Conservation (phyloP, 2,797 vertebrate species). For the Distichodus sexfasciatus region DNA sequence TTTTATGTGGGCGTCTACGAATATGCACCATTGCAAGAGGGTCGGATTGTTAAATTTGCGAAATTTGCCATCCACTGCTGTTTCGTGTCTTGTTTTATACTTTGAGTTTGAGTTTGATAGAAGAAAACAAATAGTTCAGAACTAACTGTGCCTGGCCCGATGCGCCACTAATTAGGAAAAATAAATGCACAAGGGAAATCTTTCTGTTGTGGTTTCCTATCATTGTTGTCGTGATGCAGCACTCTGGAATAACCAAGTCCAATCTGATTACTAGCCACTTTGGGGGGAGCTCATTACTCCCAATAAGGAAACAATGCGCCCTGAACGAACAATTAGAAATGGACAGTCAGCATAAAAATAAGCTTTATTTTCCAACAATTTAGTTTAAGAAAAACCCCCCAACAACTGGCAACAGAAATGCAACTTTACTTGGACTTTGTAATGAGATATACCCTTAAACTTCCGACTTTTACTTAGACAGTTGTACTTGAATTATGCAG, state of each 20-base stretch:
- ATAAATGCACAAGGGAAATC: background rate
- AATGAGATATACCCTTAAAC: too few relatives aligned
- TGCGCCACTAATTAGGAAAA: background rate
- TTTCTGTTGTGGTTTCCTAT: background rate
- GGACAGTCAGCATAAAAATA: background rate
- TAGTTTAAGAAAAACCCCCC: too few relatives aligned
- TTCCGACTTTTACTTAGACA: too few relatives aligned
- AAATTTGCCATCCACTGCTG: too few relatives aligned
- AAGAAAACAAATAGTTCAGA: background rate
- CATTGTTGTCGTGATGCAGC: background rate
- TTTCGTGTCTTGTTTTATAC: background rate
- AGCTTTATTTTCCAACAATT: background rate
- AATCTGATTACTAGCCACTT: background rate
- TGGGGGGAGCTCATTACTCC: background rate
- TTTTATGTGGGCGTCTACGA: too few relatives aligned
- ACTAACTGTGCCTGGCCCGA: background rate
- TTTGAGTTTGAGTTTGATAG: background rate
- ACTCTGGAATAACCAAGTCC: background rate
- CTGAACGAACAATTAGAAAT: background rate
- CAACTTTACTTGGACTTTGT: too few relatives aligned
- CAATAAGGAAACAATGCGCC: background rate
- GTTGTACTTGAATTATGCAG: too few relatives aligned
- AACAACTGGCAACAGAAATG: too few relatives aligned
- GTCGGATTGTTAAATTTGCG: too few relatives aligned
- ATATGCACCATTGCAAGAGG: too few relatives aligned